Conservation (phyloP, 2,888 invertebrate species). For the Calameuta idolon region DNA sequence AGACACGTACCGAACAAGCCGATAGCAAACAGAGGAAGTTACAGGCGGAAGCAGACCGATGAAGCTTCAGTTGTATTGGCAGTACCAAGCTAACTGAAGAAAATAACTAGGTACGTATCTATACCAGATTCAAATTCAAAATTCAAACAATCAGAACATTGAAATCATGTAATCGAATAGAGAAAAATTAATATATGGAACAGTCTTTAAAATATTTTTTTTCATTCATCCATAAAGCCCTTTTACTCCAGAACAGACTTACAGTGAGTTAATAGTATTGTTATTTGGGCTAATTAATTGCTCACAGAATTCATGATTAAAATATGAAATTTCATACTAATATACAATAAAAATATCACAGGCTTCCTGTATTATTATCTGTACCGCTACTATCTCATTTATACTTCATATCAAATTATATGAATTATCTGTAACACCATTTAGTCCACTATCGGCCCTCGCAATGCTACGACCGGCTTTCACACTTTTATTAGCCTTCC, state of each 20-base stretch:
- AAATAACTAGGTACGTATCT: background rate
- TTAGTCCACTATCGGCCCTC: background rate
- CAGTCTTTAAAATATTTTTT: background rate
- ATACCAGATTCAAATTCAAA: background rate
- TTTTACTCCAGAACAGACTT: background rate
- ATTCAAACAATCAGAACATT: background rate
- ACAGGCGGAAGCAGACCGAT: constrained; percentile 11
- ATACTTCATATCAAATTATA: background rate
- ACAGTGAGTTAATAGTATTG: background rate
- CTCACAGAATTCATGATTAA: background rate
- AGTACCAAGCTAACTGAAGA: background rate
- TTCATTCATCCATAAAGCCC: too few relatives aligned
- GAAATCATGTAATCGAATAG: background rate
- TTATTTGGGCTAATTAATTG: background rate
- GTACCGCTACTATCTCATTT: background rate
- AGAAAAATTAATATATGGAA: background rate
- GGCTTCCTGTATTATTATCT: background rate
- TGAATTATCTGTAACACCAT: background rate
- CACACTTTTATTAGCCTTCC: background rate
- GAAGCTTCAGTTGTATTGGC: background rate
- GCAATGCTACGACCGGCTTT: background rate
- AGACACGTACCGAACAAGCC: constrained; percentile 48
- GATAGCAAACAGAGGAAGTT: constrained; percentile 45
- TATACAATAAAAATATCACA: background rate
- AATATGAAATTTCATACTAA: background rate